phyloP scores from a whole-genome alignment of 2,797 vertebrate species.

The Myripristis murdjan region DNA sequence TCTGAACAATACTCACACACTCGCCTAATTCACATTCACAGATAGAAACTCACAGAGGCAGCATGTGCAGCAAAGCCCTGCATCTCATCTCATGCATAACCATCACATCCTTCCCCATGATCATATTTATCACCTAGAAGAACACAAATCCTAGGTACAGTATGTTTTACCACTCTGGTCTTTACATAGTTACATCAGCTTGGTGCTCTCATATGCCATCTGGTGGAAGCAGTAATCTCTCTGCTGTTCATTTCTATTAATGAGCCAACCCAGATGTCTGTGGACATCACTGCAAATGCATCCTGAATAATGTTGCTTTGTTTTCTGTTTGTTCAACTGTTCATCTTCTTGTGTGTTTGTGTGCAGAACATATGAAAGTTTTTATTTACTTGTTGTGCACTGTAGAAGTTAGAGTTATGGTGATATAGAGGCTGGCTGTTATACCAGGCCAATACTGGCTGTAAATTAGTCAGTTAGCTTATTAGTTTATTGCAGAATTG shows the following conservation, averaged over 20 bases:
- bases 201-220: conserved; percentile 66
- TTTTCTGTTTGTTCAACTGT: neutral
- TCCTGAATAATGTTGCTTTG: neutral
- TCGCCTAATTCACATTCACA: neutral
- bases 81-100: no score
- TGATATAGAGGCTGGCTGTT: neutral
- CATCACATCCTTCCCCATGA: neutral
- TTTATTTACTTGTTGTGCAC: neutral
- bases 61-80: neutral
- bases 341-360: neutral
- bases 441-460: no score
- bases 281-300: neutral
- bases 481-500: conserved; percentile 32
- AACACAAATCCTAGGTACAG: conserved; percentile 9
- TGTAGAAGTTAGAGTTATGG: neutral
- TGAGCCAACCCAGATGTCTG: neutral
- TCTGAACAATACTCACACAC: neutral
- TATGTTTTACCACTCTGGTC: conserved; percentile 11
- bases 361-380: conserved; percentile 8
- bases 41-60: neutral
- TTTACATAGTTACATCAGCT: conserved; percentile 9
- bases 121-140: neutral
- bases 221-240: conserved; percentile 55
- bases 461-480: conserved; percentile 15
- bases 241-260: neutral